Conservation (phyloP, 2,113 vertebrate genomes). For the Trichomycterus rosablanca region DNA sequence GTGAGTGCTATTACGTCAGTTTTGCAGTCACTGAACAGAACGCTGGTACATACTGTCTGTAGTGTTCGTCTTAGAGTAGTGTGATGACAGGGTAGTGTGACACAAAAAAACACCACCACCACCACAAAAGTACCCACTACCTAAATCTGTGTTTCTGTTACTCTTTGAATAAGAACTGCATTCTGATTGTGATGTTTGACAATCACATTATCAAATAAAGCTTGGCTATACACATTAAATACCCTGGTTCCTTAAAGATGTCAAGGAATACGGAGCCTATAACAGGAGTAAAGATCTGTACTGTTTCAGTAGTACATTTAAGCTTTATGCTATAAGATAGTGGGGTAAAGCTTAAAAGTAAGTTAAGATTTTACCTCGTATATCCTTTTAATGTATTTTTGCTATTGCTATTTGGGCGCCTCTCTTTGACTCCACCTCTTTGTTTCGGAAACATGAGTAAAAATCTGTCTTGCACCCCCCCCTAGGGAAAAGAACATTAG, state of each 20-base stretch:
- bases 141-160: not conserved
- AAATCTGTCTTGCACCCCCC: constrained; percentile 46
- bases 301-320: too few species aligned
- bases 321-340: constrained; percentile 72
- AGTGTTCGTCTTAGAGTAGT: too few species aligned
- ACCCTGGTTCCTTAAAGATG: not conserved
- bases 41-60: not conserved
- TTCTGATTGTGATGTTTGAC: not conserved
- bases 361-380: constrained; percentile 61
- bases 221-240: not conserved
- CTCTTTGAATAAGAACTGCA: not conserved
- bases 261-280: too few species aligned
- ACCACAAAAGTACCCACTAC: too few species aligned
- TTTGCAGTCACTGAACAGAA: not conserved
- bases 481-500: constrained; percentile 55
- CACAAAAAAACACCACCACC: too few species aligned
- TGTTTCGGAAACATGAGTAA: constrained; percentile 52
- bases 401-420: constrained; percentile 42
- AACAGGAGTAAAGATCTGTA: too few species aligned
- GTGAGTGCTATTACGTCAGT: not conserved
- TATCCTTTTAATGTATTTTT: constrained; percentile 63
- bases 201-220: not conserved
- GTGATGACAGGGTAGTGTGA: too few species aligned
- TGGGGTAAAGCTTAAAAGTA: constrained; percentile 64
- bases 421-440: not conserved